These are phyloP conservation scores for Columba guinea DNA, from an alignment of 2,797 vertebrate genomes.

Conservation along the genomic window DNA sequence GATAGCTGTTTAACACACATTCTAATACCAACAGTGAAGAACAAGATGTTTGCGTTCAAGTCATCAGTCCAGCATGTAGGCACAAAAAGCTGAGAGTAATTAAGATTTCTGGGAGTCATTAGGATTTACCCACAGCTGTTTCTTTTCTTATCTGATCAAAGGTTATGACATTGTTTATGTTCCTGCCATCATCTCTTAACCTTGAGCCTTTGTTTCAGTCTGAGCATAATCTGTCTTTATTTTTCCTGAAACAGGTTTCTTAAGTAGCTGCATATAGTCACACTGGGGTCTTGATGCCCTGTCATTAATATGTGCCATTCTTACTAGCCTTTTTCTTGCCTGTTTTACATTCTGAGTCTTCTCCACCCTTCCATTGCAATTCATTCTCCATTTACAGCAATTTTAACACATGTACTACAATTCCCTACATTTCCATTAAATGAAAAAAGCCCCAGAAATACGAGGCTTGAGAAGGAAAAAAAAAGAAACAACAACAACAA, in stretches of 20 bases:
- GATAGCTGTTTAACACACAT: not conserved
- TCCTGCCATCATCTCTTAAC: not conserved
- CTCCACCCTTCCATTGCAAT: not conserved
- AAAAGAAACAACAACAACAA: no score
- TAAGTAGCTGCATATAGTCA: not conserved
- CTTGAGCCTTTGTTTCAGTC: not conserved
- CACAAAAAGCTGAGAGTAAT: not conserved
- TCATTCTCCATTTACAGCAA: not conserved
- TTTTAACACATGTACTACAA: not conserved
- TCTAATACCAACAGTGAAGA: not conserved
- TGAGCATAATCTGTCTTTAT: not conserved
- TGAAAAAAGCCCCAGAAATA: not conserved
- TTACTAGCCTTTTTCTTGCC: not conserved
- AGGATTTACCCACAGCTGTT: not conserved
- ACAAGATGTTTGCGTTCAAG: not conserved
- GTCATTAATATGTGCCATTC: not conserved
- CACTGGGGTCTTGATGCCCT: not conserved
- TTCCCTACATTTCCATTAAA: not conserved
- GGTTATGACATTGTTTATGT: not conserved
- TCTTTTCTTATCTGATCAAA: not conserved
- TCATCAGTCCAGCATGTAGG: rapidly evolving
- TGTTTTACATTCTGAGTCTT: not conserved
- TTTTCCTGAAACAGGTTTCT: not conserved
- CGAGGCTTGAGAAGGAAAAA: not conserved
- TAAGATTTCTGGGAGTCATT: not conserved